Base-by-base conservation (phyloP, 2,113 vertebrate genomes). In the Onychostoma macrolepis region DNA sequence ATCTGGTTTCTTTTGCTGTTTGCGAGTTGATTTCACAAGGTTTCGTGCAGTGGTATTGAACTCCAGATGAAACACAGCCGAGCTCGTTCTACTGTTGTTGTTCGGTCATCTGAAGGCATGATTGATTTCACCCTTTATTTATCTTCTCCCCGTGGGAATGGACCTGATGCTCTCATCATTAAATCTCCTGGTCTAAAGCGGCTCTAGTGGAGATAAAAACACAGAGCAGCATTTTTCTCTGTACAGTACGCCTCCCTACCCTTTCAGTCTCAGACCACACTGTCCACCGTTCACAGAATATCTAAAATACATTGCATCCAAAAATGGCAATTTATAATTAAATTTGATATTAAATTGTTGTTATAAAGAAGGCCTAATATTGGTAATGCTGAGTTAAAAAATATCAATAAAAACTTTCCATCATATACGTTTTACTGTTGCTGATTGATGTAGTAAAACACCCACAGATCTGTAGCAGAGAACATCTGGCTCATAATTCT, bases 161-260 rank as follows among this genome's bases (percentile, higher is more conserved):
- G 36, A 36, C 67, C 67, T 71, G 71, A 43, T 74, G 71, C 38
- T 74, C 71, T 43, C 71, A 43, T 74, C 71, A 74, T 74, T 43
- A 74, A 74, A 43, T 74, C 71, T 71, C 8, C 30, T 43, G 38
- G 38, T 24, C 38, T 74, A 4, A 71, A 21, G 30, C 30, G 19
- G 67, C 6, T 71, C 67, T 30, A 43, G 71, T 43, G 71, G 21
- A 74, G 2, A 74, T 38, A 43, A 74, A 41, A 74, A 43, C 21
- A 74, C 71, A 74, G 38, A 43, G 9, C 38, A n/a, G 38, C 71
- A 74, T 43, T 74, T n/a, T 74, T 74, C 71, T 74, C 71, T 43
- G 11, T 41, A 43, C 71, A 74, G 21, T 74, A 43, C 41, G 41
- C 41, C 41, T 43, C 41, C 9, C 41, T 11, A 43, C 71, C 21